Evolutionary conservation across 2,888 invertebrate genomes (phyloP), one percentile per base, ranked within the genome.

Genomic region (Leptarthrus brevirostris): DNA sequence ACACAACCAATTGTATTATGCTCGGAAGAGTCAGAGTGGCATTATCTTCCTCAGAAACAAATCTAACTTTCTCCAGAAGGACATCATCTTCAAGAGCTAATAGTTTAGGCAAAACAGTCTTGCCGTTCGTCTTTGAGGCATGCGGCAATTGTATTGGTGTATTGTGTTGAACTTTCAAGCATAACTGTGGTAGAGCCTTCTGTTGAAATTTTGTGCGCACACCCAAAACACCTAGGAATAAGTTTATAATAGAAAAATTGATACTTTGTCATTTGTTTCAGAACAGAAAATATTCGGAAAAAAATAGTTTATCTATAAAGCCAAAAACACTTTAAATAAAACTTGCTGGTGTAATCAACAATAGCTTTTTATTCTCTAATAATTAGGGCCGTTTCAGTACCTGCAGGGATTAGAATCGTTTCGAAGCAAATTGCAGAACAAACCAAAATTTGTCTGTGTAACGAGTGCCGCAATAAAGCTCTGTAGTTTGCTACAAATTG

Each of bases 171-270:
- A 94, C 89, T 79, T 90, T 88, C 0, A 97, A 83, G 44, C 92
- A 89, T 14, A 98, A 86, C 81, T 98, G 98, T 0, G 98, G 90
- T 56, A 95, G 84, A 34, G 92, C 88, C 52, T 90, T 91, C 78
- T 91, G 88, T 83, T 99, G 98, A 82, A 90, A 96, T 80, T 92
- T 92, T 6, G 98, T 98, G 76, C 98, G 89, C 82, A 94, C 93
- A 0, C 98, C 98, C 78, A 98, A 85, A 36, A 92, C 47, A 22
- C 80, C 81, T 81, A 12, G 30, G 52, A 36, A 30, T 4, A 30
- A 30, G 30, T 6, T n/a, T n/a, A n/a, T n/a, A n/a, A n/a, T n/a
- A n/a, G n/a, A n/a, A n/a, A 30, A 8, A 30, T 6, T 30, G 30
- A 8, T 30, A 30, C 8, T 30, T 30, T 30, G 4, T 30, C 5